Evolutionary conservation across 2,888 invertebrate species (phyloP), one percentile per base, ranked within the genome.

Genomic region (Melolontha melolontha): DNA sequence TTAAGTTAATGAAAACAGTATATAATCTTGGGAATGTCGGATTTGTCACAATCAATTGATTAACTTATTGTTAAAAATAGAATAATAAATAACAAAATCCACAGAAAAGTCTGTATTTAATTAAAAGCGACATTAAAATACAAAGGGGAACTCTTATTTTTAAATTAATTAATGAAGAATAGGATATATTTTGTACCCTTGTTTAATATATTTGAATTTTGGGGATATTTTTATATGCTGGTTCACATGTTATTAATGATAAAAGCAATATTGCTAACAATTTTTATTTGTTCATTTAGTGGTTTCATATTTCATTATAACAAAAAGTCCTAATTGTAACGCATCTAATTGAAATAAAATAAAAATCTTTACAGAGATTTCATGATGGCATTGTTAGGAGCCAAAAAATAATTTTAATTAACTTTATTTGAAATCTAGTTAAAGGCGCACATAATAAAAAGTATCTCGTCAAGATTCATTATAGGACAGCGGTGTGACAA

Each of bases 401-500:
- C 34, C 47, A 62, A 62, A 62, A 62, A 62, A 62, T 79, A 79
- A 80, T 77, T 79, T 80, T 80, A 80, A 81, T 82, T 81, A 80
- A 81, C 80, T 81, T 81, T 81, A 81, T 81, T 81, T 79, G 79
- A 78, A 80, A 78, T 80, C 78, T 79, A 79, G 80, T 81, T 80
- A 79, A 81, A 80, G 79, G 78, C 78, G 73, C 74, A 78, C 78
- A 78, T 78, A 80, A 80, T 79, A 81, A 82, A 81, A 81, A 81
- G 81, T 80, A 79, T 78, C 78, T 80, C 79, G 81, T 81, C 80
- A 80, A 81, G 82, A 81, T 81, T 82, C 82, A 81, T 82, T 82
- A 82, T 81, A 77, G 78, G 77, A 78, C 76, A 80, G 78, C 79
- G 80, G 80, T 80, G 81, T 81, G 80, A 82, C 80, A 80, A 80